Conservation (phyloP, 2,888 invertebrate genomes). For the Thumatha senex region DNA sequence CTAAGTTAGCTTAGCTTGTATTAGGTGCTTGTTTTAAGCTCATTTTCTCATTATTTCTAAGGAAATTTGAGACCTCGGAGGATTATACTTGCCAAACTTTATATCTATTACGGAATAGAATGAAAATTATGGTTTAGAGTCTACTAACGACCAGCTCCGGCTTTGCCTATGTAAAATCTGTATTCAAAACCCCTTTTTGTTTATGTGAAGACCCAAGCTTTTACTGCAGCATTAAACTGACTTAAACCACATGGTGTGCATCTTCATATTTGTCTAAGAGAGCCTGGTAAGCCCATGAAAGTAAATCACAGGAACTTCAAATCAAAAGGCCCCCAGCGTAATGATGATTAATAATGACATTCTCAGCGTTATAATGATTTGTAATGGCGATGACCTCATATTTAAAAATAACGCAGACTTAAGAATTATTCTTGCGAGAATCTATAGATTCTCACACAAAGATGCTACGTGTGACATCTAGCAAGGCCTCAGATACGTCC, state of each 20-base stretch:
- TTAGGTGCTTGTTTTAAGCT: conserved; percentile 35
- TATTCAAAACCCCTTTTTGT: no score
- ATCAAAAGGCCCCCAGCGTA: no score
- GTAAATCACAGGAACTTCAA: no score
- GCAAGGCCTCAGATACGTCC: no score
- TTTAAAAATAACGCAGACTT: neutral
- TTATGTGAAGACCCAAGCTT: neutral
- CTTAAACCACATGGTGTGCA: neutral
- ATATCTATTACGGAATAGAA: conserved; percentile 11
- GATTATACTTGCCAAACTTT: conserved; percentile 21
- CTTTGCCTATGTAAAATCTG: no score
- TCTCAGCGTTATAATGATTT: neutral
- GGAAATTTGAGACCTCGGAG: conserved; percentile 14
- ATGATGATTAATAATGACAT: no score
- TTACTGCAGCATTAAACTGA: neutral
- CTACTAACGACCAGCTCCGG: neutral
- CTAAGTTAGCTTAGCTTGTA: conserved; percentile 23
- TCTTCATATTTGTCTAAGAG: neutral
- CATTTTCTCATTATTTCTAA: conserved; percentile 31
- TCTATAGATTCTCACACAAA: no score
- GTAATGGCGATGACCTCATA: no score
- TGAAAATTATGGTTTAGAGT: conserved; percentile 1
- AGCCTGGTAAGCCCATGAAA: no score
- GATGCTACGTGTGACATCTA: no score
- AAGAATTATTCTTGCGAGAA: no score